Percentiles rank a stretch among this genome's conserved stretches.
These are phyloP conservation scores for Deilephila elpenor DNA, from an alignment of 2,888 invertebrate genomes.

Conservation along the genomic window DNA sequence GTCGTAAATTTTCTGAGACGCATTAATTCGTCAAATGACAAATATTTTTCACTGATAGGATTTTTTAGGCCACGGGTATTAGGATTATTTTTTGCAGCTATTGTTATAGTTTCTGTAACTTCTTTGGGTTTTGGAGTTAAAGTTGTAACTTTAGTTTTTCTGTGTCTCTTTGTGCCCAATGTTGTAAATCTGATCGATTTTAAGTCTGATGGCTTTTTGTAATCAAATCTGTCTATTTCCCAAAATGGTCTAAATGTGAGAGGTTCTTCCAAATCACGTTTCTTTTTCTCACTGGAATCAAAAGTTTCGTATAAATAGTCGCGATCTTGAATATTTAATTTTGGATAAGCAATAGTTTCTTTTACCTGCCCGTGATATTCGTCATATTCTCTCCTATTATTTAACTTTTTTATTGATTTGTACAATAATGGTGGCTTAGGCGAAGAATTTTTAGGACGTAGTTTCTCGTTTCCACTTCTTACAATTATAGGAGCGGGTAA, in stretches of 20 bases:
- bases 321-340: constrained; percentile 43
- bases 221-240: constrained; percentile 61
- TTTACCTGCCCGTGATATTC: constrained; percentile 54
- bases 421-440: constrained; percentile 36
- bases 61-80: constrained; percentile 42
- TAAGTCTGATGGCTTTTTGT: constrained; percentile 51
- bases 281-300: constrained; percentile 61
- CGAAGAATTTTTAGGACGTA: constrained; percentile 35
- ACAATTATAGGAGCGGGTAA: constrained; percentile 55
- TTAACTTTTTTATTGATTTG: constrained; percentile 37
- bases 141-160: constrained; percentile 47
- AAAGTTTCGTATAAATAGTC: constrained; percentile 55
- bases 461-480: constrained; percentile 52
- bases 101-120: constrained; percentile 69
- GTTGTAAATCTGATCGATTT: constrained; percentile 72
- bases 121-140: constrained; percentile 37
- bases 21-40: constrained; percentile 79
- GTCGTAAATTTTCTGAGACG: constrained; percentile 67
- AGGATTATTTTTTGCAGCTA: constrained; percentile 49
- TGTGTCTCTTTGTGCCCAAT: constrained; percentile 52
- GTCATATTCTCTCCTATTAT: constrained; percentile 43
- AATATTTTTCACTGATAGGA: constrained; percentile 68
- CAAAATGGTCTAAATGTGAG: constrained; percentile 65
- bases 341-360: constrained; percentile 40
- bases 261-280: constrained; percentile 56